Conservation (phyloP, 2,113 vertebrate species). For the Origma solitaria region DNA sequence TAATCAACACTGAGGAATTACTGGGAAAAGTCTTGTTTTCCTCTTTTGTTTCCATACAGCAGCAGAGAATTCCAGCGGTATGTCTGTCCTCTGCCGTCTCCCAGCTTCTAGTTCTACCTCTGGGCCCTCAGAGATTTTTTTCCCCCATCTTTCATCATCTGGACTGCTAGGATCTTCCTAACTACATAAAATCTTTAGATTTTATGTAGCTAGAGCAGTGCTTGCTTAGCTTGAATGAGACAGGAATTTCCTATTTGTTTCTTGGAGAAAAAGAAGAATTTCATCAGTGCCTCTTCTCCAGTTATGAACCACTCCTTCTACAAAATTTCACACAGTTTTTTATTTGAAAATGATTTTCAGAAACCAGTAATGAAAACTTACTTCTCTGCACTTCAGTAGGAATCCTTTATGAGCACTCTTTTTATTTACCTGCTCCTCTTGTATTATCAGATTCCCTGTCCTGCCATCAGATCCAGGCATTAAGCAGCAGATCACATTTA, state of each 20-base stretch:
- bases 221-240: background rate
- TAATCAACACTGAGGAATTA: background rate
- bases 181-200: background rate
- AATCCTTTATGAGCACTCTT: background rate
- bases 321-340: background rate
- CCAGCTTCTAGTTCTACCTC: background rate
- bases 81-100: background rate
- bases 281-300: background rate
- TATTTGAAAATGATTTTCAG: background rate
- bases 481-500: constrained; percentile 40
- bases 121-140: background rate
- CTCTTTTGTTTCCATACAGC: background rate
- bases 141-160: background rate
- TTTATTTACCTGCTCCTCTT: background rate
- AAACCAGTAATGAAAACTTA: background rate
- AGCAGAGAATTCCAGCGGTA: background rate
- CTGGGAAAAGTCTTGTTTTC: background rate
- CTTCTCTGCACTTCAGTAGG: background rate
- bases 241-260: background rate
- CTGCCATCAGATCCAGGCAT: background rate
- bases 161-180: background rate
- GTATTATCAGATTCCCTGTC: background rate
- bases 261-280: background rate
- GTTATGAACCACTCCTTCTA: background rate
- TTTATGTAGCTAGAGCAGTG: too few species aligned